A percentile compares a stretch with the other conserved stretches of the same genome.
Evolutionary conservation across 2,888 invertebrate species (phyloP).

Genomic region (Sympetrum striolatum): DNA sequence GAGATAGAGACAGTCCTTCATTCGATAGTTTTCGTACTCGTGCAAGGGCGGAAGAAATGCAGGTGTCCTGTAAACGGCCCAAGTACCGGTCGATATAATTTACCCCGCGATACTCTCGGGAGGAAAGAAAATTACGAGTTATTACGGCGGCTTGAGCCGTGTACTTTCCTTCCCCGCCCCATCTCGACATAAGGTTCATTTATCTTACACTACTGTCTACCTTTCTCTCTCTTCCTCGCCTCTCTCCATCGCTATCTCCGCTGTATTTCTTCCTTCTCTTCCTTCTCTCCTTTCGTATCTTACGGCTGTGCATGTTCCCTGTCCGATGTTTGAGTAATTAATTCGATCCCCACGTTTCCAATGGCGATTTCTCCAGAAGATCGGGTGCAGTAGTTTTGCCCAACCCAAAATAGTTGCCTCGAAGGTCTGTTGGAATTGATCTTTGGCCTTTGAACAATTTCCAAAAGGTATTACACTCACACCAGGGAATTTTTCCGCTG

Average conservation of each 20-base stretch:
- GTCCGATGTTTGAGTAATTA: neutral
- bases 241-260: neutral
- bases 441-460: too few relatives aligned
- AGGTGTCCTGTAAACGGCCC: neutral
- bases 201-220: neutral
- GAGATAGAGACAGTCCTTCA: too few relatives aligned
- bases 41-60: neutral
- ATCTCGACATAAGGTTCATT: neutral
- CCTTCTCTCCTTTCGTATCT: neutral
- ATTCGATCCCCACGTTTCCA: neutral
- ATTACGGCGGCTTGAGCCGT: constrained; percentile 9
- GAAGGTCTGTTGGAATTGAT: too few relatives aligned
- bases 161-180: neutral
- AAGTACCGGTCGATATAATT: neutral
- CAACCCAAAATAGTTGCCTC: too few relatives aligned
- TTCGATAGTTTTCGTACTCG: too few relatives aligned
- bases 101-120: neutral
- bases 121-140: constrained; percentile 30
- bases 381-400: too few relatives aligned
- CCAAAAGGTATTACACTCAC: too few relatives aligned
- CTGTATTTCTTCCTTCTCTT: neutral
- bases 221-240: neutral
- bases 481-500: too few relatives aligned
- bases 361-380: too few relatives aligned
- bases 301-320: neutral